Evolutionary conservation across 2,797 vertebrate species (phyloP).

Genomic region (Chaenodraco wilsoni): DNA sequence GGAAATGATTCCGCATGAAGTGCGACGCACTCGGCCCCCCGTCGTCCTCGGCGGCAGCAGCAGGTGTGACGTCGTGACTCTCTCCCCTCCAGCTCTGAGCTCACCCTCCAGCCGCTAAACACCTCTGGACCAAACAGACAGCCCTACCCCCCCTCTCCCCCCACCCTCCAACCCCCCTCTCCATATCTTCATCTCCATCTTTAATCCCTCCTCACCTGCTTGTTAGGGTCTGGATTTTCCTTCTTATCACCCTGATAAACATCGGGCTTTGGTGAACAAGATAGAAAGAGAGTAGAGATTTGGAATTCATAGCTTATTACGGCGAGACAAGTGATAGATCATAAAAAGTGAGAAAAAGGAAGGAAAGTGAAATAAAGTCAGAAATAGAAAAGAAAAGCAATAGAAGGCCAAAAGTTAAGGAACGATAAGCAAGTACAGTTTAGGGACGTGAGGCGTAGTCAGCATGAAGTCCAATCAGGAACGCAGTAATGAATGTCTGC

Average conservation of each 20-base stretch:
- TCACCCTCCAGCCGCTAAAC: conserved; percentile 88
- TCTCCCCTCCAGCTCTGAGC: conserved; percentile 64
- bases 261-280: conserved; percentile 39
- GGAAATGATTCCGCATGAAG: conserved; percentile 99
- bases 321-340: conserved; percentile 73
- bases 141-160: conserved; percentile 62
- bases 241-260: conserved; percentile 37
- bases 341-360: conserved; percentile 72
- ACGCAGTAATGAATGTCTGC: conserved; percentile 98
- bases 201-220: conserved; percentile 50
- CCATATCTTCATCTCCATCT: conserved; percentile 55
- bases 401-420: conserved; percentile 31
- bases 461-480: conserved; percentile 98
- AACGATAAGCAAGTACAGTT: conserved; percentile 48
- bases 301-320: conserved; percentile 37
- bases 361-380: conserved; percentile 55
- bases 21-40: conserved; percentile 82
- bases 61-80: conserved; percentile 88
- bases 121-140: conserved; percentile 65
- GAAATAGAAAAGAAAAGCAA: conserved; percentile 29
- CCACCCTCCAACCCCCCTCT: conserved; percentile 58
- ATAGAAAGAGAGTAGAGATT: conserved; percentile 30
- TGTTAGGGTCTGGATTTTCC: conserved; percentile 45
- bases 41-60: conserved; percentile 84
- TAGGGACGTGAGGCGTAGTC: conserved; percentile 62